Evolutionary conservation across 2,113 vertebrate genomes (phyloP), one percentile per base, ranked within the genome.

Genomic region (Ameiurus melas): DNA sequence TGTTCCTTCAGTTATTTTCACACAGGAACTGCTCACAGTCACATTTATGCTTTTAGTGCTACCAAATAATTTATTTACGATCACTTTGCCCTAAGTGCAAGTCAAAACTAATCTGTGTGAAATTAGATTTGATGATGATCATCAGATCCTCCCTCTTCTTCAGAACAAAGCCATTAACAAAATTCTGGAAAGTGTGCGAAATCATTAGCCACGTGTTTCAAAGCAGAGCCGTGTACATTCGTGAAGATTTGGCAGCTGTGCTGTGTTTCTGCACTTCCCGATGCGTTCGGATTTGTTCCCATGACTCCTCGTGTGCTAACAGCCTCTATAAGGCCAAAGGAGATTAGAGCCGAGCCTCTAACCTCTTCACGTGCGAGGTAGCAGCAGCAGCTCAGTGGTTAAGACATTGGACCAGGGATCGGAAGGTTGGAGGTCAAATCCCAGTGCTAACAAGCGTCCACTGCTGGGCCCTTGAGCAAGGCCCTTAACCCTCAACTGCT

Each of bases 331-430:
- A 91, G 87, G 86, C 90, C 86, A 87, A 90, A 47, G 80, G 83
- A 92, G 91, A 94, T 94, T 91, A 91, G 51, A 90, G 84, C 91
- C 92, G 89, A 87, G 81, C 36, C 87, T 68, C 78, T 89, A 89
- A 88, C 90, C 90, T 92, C 90, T 89, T 91, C 68, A 55, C 73
- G 84, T 87, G 86, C 91, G 33, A 90, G 43, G 5, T 47, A 47
- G 43, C 43, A 47, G 5, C 43, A 5, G 6, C 5, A 7, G 6
- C 5, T 47, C 43, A 47, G 43, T 47, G 43, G 43, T 47, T 47
- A 47, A 47, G 43, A 47, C 43, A 47, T 47, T 47, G 43, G 43
- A 47, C 43, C 5, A 6, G 43, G 5, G 43, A 47, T 47, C 43
- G 6, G 43, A 47, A 47, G 43, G 43, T 47, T 47, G 43, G 43